These are phyloP conservation scores for Lasioglossum figueresi DNA, from an alignment of 2,888 invertebrate genomes.

Conservation along the genomic window DNA sequence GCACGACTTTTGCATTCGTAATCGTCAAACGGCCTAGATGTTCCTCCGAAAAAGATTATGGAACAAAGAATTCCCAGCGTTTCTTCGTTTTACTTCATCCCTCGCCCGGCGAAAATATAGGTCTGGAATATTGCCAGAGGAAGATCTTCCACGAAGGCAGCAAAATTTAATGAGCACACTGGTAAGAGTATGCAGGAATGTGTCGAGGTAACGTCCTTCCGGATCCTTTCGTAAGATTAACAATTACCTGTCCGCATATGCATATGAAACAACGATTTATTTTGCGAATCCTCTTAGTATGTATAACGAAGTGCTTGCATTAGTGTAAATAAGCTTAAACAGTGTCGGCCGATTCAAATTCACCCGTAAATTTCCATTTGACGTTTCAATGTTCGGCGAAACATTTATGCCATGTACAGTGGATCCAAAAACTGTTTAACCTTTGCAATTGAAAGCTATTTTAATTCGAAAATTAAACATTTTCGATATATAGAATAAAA, in stretches of 20 bases:
- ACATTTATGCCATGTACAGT: background rate
- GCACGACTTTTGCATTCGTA: conserved; percentile 34
- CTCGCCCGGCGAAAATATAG: conserved; percentile 60
- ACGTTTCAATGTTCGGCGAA: background rate
- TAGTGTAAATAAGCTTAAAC: background rate
- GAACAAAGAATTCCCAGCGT: conserved; percentile 47
- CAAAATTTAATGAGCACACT: conserved; percentile 72
- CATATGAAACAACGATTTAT: conserved; percentile 34
- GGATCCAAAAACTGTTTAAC: too few relatives aligned
- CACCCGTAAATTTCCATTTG: background rate
- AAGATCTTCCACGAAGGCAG: conserved; percentile 69
- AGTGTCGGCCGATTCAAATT: background rate
- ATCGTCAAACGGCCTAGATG: conserved; percentile 53
- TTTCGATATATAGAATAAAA: too few relatives aligned
- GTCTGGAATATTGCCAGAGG: conserved; percentile 70
- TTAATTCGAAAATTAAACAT: too few relatives aligned
- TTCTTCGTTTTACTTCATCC: conserved; percentile 72
- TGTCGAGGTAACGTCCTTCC: conserved; percentile 45
- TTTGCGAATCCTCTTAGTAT: conserved; percentile 5
- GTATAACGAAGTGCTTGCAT: background rate
- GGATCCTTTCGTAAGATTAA: conserved; percentile 51
- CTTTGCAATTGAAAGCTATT: too few relatives aligned
- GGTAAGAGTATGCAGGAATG: conserved; percentile 48
- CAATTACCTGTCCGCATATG: conserved; percentile 37
- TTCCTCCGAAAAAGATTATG: conserved; percentile 47